Evolutionary conservation across 2,888 invertebrate species (phyloP).

Genomic region (Brenthis ino): DNA sequence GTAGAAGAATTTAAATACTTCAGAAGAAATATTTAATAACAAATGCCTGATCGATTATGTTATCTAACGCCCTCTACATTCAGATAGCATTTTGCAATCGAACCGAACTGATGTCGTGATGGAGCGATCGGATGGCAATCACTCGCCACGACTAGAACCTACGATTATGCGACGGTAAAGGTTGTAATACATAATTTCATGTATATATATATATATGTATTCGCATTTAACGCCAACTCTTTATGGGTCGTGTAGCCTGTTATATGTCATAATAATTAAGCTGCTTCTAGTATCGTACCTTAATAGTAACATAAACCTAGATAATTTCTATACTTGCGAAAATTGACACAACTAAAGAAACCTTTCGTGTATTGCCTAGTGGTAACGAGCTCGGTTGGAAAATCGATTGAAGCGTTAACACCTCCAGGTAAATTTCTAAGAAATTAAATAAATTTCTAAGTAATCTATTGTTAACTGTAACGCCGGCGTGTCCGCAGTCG

Average conservation of each 20-base stretch:
- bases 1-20: not conserved
- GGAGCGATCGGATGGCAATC: constrained; percentile 69
- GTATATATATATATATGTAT: constrained; percentile 20
- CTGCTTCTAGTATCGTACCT: constrained; percentile 3
- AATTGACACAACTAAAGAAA: not conserved
- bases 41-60: constrained; percentile 37
- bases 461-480: no score
- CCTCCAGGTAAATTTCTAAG: no score
- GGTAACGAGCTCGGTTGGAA: no score
- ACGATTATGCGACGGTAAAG: constrained; percentile 58
- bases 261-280: not conserved
- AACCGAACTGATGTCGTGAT: constrained; percentile 62
- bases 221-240: constrained; percentile 24
- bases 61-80: constrained; percentile 36
- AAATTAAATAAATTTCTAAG: no score
- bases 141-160: constrained; percentile 69
- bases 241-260: constrained; percentile 6
- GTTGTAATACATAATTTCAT: constrained; percentile 48
- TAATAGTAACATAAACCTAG: not conserved
- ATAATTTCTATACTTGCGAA: constrained; percentile 9
- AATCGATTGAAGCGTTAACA: no score
- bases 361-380: no score
- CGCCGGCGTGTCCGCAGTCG: no score
- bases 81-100: constrained; percentile 68
- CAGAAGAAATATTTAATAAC: constrained; percentile 6